Base-by-base conservation (phyloP, 1,140 invertebrate genomes). In the Conopomorpha cramerella region DNA sequence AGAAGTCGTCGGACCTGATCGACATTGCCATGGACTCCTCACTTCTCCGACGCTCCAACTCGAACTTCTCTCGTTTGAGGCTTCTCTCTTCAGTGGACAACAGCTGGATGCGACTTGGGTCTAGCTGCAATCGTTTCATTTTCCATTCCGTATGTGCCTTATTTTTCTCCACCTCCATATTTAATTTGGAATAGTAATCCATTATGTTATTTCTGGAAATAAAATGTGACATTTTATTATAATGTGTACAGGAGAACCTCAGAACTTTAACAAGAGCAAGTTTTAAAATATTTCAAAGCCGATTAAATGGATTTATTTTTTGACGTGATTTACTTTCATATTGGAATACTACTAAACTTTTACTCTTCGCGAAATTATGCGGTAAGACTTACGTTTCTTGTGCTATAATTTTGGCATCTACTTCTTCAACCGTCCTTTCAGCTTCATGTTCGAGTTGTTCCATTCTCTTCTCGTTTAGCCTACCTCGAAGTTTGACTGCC, bases 151-250 rank as follows among this genome's bases (percentile, higher is more conserved):
- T 78, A 41, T 78, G 78, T 11, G 78, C 48, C 33, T 76, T 72
- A 31, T 77, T 72, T 44, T 74, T 82, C 45, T 82, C 76, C 1
- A 80, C 72, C 50, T 82, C 80, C 42, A 64, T 67, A 2, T 80
- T 77, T 18, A 84, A 56, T 42, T 81, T 80, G 8, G 78, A 79
- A 33, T 84, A 85, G 50, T 83, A 84, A 41, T 78, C 78, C 45
- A 78, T 56, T 31, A 79, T 74, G 51, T 79, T 79, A 36, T 62
- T 71, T 36, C 81, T 79, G 36, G 2, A 65, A 65, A n/a, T 8
- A 37, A 29, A 36, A 17, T 33, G n/a, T n/a, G n/a, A n/a, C n/a
- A n/a, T n/a, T n/a, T n/a, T n/a, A n/a, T n/a, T n/a, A n/a, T n/a
- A n/a, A n/a, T n/a, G n/a, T n/a, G n/a, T n/a, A n/a, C n/a, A n/a